Evolutionary conservation across 1,140 invertebrate genomes (phyloP).

Genomic region (Drosophila obscura): DNA sequence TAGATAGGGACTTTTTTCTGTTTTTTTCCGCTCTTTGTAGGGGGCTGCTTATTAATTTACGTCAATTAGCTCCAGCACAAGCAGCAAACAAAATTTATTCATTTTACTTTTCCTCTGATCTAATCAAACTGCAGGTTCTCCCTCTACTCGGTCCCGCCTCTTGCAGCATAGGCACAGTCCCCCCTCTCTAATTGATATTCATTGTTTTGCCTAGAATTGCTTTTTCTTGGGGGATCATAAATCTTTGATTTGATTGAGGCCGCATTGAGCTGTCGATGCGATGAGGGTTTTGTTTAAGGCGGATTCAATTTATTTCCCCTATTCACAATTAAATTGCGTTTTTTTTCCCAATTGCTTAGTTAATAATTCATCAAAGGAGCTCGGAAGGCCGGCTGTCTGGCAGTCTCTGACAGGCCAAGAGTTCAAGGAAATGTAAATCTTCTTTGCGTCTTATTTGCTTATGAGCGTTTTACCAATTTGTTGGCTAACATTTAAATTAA

Average conservation of each 20-base stretch:
- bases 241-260: conserved; percentile 55
- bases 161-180: background rate
- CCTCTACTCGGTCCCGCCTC: background rate
- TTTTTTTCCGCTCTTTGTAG: background rate
- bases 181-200: conserved; percentile 53
- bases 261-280: conserved; percentile 28
- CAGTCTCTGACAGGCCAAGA: no score
- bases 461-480: no score
- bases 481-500: no score
- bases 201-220: conserved; percentile 52
- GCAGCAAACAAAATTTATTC: conserved; percentile 41
- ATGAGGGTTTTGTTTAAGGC: conserved; percentile 50
- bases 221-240: conserved; percentile 41
- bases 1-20: conserved; percentile 18
- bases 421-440: no score
- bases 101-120: conserved; percentile 49
- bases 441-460: no score
- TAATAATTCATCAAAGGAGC: conserved; percentile 24
- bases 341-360: conserved; percentile 18
- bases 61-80: conserved; percentile 40
- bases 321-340: conserved; percentile 51
- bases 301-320: conserved; percentile 50
- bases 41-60: conserved; percentile 55
- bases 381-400: no score
- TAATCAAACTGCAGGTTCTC: conserved; percentile 36